Percentiles rank a stretch among this genome's conserved stretches.
Conservation (phyloP, 2,113 vertebrate genomes). For the Petrocephalus microphthalmus region DNA sequence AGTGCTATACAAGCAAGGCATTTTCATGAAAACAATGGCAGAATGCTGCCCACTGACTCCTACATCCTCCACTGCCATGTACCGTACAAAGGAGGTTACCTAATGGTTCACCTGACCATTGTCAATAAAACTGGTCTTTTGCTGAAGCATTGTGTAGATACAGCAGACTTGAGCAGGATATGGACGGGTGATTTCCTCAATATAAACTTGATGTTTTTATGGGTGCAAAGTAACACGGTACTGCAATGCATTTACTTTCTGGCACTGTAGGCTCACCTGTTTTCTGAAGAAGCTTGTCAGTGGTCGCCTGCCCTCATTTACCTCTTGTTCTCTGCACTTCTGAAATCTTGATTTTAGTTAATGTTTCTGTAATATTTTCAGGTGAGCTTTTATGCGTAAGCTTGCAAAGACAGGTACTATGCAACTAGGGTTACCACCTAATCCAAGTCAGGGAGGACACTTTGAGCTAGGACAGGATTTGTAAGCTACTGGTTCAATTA, state of each 20-base stretch:
- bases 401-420: no score
- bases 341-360: no score
- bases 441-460: no score
- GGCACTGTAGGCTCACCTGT: no score
- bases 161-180: background rate
- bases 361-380: no score
- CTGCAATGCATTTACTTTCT: no score
- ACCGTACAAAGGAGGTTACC: background rate
- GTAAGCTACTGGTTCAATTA: no score
- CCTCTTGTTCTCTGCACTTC: background rate
- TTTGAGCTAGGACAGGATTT: no score
- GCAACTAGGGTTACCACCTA: no score
- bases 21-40: background rate
- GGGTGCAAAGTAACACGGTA: no score
- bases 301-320: background rate
- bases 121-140: background rate
- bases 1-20: no score
- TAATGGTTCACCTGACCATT: background rate
- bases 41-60: background rate
- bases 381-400: no score
- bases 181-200: background rate
- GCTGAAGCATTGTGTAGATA: background rate
- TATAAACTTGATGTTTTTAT: background rate
- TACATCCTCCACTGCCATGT: background rate
- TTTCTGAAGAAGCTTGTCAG: background rate